A percentile compares a stretch with the other conserved stretches of the same genome.
Evolutionary conservation across 2,113 vertebrate species (phyloP).

Genomic region (Actenoides hombroni): DNA sequence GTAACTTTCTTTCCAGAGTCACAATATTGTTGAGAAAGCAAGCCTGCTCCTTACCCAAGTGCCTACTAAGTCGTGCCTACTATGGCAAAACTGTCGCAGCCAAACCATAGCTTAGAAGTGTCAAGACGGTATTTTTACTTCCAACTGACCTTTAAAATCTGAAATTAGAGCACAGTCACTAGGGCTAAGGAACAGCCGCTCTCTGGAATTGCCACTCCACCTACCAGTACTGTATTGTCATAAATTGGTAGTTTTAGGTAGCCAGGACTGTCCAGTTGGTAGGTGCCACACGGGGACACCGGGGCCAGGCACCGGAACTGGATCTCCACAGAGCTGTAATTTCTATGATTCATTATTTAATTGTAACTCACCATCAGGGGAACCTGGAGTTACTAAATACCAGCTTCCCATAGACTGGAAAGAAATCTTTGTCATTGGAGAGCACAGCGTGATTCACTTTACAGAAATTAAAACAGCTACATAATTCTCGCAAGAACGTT

Average conservation of each 20-base stretch:
- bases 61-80: neutral
- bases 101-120: neutral
- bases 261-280: neutral
- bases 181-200: neutral
- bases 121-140: neutral
- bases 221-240: neutral
- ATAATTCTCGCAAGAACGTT: neutral
- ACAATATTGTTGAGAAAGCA: neutral
- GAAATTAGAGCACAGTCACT: neutral
- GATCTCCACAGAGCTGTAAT: neutral
- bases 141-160: neutral
- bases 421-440: neutral
- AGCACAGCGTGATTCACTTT: neutral
- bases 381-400: neutral
- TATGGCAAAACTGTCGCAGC: neutral
- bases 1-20: neutral
- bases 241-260: neutral
- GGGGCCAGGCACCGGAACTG: neutral
- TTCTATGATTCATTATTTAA: neutral
- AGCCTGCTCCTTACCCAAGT: neutral
- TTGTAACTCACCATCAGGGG: neutral
- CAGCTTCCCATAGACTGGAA: neutral
- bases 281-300: accelerated
- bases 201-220: neutral
- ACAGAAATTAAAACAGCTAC: neutral